Evolutionary conservation across 2,113 vertebrate species (phyloP).

Genomic region (Mystacornis crossleyi): DNA sequence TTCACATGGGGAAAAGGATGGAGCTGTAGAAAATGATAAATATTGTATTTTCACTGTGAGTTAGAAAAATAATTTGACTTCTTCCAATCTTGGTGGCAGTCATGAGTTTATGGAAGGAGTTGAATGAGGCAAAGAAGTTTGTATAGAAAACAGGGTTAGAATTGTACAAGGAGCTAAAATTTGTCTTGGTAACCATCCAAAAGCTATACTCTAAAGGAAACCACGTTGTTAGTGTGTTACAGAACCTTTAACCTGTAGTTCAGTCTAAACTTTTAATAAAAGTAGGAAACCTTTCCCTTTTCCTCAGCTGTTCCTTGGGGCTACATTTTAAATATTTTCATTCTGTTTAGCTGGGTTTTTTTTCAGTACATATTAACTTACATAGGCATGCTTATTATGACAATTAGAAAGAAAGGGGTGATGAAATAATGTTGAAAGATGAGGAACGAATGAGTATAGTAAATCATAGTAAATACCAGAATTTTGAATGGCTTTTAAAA

Average conservation of each 20-base stretch:
- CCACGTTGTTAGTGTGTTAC: slow-evolving; percentile 5
- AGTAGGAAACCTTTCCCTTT: not conserved
- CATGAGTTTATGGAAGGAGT: not conserved
- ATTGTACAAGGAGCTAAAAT: slow-evolving; percentile 57
- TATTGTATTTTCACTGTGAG: not conserved
- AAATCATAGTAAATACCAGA: not conserved
- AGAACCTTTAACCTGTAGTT: slow-evolving; percentile 54
- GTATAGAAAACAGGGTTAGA: slow-evolving; percentile 30
- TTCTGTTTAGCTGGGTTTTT: not conserved
- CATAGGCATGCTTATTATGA: not conserved
- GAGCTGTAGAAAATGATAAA: not conserved
- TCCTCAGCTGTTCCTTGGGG: not conserved
- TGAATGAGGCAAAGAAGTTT: slow-evolving; percentile 32
- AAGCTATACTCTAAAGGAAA: slow-evolving; percentile 52
- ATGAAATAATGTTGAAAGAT: not conserved
- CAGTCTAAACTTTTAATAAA: slow-evolving; percentile 19
- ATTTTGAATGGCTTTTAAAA: not conserved
- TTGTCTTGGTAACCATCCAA: slow-evolving; percentile 63
- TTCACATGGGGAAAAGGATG: not conserved
- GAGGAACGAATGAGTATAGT: not conserved
- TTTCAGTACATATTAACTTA: slow-evolving; percentile 28
- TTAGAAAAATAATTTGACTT: slow-evolving; percentile 25
- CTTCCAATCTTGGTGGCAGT: not conserved
- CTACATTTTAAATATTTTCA: slow-evolving; percentile 16
- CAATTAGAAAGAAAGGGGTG: not conserved